Base-by-base conservation (phyloP, 2,888 invertebrate genomes). In the Trileptium ribeirensis region DNA sequence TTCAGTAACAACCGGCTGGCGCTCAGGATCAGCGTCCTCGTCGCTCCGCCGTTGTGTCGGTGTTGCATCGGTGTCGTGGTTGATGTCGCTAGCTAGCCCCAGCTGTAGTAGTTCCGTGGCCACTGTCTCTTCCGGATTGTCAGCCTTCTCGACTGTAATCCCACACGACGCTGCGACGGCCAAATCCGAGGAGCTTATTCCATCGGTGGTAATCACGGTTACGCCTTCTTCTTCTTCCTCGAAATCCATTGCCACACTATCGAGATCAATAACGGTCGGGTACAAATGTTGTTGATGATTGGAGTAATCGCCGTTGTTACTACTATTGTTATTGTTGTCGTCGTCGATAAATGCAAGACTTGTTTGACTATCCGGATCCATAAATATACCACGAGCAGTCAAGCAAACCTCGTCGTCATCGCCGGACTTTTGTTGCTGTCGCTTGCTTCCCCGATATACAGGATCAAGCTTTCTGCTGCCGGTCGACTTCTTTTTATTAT, bases 281-380 rank as follows among this genome's bases (percentile, higher is more conserved):
- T 51, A 51, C 24, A 51, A 15, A 51, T 24, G 8, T 8, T 51
- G 51, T 24, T 51, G 51, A n/a, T n/a, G n/a, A n/a, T n/a, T n/a
- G n/a, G n/a, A n/a, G n/a, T n/a, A n/a, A n/a, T n/a, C n/a, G n/a
- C n/a, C n/a, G n/a, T n/a, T n/a, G 24, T 51, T 51, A 15, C 24
- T 8, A 51, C 51, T 24, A 51, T 51, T 51, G 51, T 51, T 51
- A 51, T 51, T 51, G 51, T 51, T 51, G 24, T 75, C 77, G 36
- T 75, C 77, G n/a, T 75, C 77, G 15, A 75, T 75, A 36, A 75
- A 75, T n/a, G 77, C 77, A 2, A 75, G 77, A 29, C 33, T 39
- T 51, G 51, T 51, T n/a, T 75, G 77, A 38, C 77, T 75, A 39
- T 75, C 77, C n/a, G 77, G 77, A n/a, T 75, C 77, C n/a, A 36